phyloP scores from a whole-genome alignment of 1,140 invertebrate genomes.

The Nebria ingens region DNA sequence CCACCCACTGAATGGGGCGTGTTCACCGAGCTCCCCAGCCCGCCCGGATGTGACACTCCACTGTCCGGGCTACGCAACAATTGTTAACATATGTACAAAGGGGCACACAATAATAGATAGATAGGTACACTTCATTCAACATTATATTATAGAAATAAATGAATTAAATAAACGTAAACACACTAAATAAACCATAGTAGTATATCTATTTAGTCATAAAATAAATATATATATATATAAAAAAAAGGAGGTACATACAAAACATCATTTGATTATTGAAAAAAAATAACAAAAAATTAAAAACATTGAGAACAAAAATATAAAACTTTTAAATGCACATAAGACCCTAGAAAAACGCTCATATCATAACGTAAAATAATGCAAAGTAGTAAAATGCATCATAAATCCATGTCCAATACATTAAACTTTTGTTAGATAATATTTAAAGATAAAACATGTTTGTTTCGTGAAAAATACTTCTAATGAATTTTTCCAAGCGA shows the following conservation, averaged over 20 bases:
- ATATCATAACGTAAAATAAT: too few relatives aligned
- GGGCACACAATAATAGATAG: constrained; percentile 10
- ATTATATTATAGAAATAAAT: not conserved
- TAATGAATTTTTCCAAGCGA: too few relatives aligned
- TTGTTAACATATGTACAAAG: constrained; percentile 10
- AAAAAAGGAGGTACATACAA: not conserved
- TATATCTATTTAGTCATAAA: too few relatives aligned
- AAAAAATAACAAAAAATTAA: constrained; percentile 13
- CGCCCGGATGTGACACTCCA: constrained; percentile 39
- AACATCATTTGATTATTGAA: too few relatives aligned
- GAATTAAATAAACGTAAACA: constrained; percentile 1
- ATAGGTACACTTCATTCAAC: constrained; percentile 31
- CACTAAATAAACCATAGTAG: not conserved
- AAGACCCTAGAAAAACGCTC: too few relatives aligned
- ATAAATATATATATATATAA: not conserved
- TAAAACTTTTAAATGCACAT: too few relatives aligned
- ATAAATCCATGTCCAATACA: too few relatives aligned
- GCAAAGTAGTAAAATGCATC: too few relatives aligned
- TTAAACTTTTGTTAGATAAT: too few relatives aligned
- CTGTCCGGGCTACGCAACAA: constrained; percentile 44
- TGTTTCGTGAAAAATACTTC: too few relatives aligned
- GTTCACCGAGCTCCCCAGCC: constrained; percentile 47
- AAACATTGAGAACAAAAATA: constrained; percentile 14
- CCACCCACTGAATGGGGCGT: constrained; percentile 43
- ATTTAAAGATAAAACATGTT: too few relatives aligned